These are phyloP conservation scores for Virgularia gustaviana DNA, from an alignment of 92 coral and sea anemone species.

Conservation along the genomic window DNA sequence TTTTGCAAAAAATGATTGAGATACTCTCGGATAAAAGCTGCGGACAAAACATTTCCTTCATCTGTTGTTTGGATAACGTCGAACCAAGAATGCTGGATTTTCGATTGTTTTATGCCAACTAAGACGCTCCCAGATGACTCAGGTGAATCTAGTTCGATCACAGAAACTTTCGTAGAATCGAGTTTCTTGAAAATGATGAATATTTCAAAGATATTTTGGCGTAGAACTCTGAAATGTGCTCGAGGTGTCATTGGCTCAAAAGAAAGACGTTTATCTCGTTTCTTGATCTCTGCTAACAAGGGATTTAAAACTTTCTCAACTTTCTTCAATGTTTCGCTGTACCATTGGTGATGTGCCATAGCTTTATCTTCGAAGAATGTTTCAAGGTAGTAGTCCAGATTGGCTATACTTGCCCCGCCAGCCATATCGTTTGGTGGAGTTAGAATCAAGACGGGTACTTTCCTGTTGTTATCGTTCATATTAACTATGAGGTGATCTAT, in stretches of 20 bases:
- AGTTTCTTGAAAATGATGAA: conserved; percentile 27
- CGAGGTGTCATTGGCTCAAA: conserved; percentile 23
- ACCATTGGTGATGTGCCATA: conserved; percentile 20
- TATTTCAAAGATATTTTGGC: conserved; percentile 16
- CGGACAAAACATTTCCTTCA: conserved; percentile 16
- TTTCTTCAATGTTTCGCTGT: conserved; percentile 10
- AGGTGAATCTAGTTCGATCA: conserved; percentile 33
- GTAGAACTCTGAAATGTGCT: conserved; percentile 13
- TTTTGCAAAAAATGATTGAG: conserved; percentile 9
- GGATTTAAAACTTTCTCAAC: conserved; percentile 29
- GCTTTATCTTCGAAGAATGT: conserved; percentile 13
- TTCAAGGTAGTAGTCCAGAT: conserved; percentile 4
- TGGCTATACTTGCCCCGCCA: conserved; percentile 14
- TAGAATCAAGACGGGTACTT: too few species aligned
- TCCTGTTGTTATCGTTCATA: too few species aligned
- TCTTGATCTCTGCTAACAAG: conserved; percentile 13
- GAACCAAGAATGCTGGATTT: conserved; percentile 17
- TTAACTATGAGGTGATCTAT: too few species aligned
- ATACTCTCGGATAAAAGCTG: conserved; percentile 2
- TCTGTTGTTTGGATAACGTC: conserved; percentile 15
- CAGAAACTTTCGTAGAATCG: conserved; percentile 8
- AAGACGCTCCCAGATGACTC: conserved; percentile 8
- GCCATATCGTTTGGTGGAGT: conserved; percentile 2
- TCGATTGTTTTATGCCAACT: conserved; percentile 7
- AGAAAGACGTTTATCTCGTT: conserved; percentile 21